Base-by-base conservation (phyloP, 1,140 invertebrate species). In the Semibalanus balanoides region DNA sequence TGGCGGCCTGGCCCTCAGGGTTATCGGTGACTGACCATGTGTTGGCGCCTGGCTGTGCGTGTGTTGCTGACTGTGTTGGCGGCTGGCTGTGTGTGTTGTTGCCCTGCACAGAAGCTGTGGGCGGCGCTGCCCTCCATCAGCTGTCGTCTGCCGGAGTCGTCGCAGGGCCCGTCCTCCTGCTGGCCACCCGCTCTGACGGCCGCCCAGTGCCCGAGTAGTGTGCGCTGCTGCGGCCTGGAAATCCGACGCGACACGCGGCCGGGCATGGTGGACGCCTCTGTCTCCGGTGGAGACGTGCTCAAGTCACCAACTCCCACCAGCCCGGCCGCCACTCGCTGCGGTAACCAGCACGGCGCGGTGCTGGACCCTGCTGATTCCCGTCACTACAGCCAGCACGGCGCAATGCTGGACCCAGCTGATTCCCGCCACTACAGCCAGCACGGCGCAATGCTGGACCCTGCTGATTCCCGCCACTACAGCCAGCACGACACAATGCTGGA, bases 151-250 rank as follows among this genome's bases (percentile, higher is more conserved):
- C 29, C 28, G 11, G 29, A 72, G 7, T 11, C 28, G 70, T 3
- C 29, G 5, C 29, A 3, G 3, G 70, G 25, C 25, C 28, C 25
- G 25, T 28, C 19, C 70, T 28, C 19, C 70, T 72, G 70, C 29
- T 64, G 51, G 51, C 51, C 51, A 19, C 51, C 51, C 35, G 35
- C 17, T 17, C 35, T 40, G 35, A 5, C 35, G 35, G 35, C 35
- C 35, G 69, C 25, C 28, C 69, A 25, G 69, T 72, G 70, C 29
- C 70, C 70, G 3, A 29, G 28, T 9, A 29, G 28, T 14, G 70
- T 72, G 70, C 70, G 70, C 70, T 72, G 70, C 70, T 72, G 70
- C 70, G 70, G 70, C 9, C 70, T 72, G 70, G 70, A 72, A n/a
- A 72, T 72, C n/a, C 70, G 70, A 1, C 70, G 70, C n/a, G 70